These are phyloP conservation scores for Campylorhamphus procurvoides DNA, from an alignment of 2,113 vertebrate species.

Conservation along the genomic window DNA sequence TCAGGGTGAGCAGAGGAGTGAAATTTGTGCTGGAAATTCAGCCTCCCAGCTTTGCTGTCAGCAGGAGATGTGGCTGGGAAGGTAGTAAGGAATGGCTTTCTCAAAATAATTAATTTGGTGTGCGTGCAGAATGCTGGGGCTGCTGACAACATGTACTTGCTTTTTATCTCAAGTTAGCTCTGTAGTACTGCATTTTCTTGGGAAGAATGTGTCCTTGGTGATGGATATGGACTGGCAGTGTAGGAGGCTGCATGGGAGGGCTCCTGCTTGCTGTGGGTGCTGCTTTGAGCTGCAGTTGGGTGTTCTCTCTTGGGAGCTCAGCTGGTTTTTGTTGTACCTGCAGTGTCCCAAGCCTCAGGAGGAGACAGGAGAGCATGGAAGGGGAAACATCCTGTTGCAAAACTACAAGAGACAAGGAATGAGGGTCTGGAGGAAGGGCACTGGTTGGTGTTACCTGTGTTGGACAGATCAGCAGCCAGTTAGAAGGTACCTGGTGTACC, in stretches of 20 bases:
- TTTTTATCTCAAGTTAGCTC: background rate
- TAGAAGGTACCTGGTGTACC: background rate
- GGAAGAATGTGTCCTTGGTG: background rate
- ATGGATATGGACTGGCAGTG: background rate
- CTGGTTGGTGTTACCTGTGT: fast-evolving
- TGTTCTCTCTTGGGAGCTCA: background rate
- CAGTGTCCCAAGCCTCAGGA: background rate
- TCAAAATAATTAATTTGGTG: background rate
- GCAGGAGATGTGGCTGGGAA: background rate
- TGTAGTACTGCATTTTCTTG: background rate
- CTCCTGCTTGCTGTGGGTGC: background rate
- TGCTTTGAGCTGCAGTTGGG: background rate
- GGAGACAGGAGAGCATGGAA: background rate
- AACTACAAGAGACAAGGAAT: background rate
- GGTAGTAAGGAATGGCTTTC: background rate
- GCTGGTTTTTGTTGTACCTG: background rate
- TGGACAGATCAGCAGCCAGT: background rate
- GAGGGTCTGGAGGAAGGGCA: background rate
- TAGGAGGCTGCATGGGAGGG: background rate
- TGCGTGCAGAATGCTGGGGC: background rate
- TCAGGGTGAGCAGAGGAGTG: background rate
- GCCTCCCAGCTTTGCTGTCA: background rate
- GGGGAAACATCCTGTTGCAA: background rate
- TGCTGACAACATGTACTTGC: background rate
- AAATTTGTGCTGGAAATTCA: background rate